These are phyloP conservation scores for Bhutanitis thaidina DNA, from an alignment of 2,888 invertebrate species.

Conservation along the genomic window DNA sequence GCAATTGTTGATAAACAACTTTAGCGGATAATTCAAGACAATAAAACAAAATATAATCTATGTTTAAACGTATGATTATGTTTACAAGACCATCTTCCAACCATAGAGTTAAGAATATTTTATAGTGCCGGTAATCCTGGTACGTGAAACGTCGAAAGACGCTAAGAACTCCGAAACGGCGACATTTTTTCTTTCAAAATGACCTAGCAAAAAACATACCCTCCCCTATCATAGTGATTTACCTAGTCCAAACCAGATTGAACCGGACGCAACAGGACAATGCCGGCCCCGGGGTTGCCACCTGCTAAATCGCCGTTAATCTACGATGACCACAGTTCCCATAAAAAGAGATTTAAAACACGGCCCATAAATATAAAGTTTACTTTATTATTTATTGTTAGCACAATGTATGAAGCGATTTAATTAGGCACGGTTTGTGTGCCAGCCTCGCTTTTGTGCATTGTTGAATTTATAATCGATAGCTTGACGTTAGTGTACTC, in stretches of 20 bases:
- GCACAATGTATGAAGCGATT: constrained; percentile 38
- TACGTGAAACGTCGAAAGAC: background rate
- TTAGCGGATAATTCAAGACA: no score
- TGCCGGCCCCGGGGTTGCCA: constrained; percentile 35
- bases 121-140: no score
- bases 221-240: constrained; percentile 30
- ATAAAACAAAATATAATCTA: no score
- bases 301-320: constrained; percentile 64
- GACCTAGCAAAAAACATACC: constrained; percentile 45
- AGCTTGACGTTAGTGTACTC: background rate
- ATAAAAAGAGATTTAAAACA: constrained; percentile 72
- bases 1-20: no score
- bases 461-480: background rate
- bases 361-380: constrained; percentile 39
- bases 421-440: constrained; percentile 39
- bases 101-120: no score
- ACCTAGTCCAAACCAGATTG: constrained; percentile 28
- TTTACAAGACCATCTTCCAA: no score
- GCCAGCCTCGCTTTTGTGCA: background rate
- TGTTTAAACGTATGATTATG: no score
- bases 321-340: constrained; percentile 69
- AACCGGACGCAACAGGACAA: constrained; percentile 24
- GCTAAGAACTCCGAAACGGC: background rate
- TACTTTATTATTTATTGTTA: constrained; percentile 34
- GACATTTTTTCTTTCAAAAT: constrained; percentile 27